Conservation (phyloP, 1,140 invertebrate species). For the Tetragnatha versicolor region DNA sequence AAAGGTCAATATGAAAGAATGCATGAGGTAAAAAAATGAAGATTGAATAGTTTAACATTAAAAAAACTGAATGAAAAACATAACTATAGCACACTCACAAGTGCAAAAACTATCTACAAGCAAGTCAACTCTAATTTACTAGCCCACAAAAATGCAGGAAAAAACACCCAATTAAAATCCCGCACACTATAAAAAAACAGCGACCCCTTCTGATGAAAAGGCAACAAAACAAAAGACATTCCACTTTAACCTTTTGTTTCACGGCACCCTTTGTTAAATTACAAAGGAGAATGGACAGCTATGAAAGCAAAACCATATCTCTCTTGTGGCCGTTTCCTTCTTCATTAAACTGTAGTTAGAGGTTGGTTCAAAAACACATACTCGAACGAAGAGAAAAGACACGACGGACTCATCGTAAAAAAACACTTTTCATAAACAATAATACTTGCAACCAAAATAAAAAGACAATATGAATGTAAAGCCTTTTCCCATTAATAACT, state of each 20-base stretch:
- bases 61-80: background rate
- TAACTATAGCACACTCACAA: background rate
- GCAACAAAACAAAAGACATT: constrained; percentile 12
- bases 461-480: background rate
- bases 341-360: constrained; percentile 31
- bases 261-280: background rate
- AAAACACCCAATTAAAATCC: constrained; percentile 15
- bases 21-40: no score
- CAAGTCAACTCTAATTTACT: no score
- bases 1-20: no score
- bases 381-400: background rate
- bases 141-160: no score
- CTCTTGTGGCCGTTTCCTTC: background rate
- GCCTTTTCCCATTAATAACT: background rate
- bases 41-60: no score
- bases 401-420: background rate
- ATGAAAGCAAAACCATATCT: background rate
- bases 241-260: constrained; percentile 16
- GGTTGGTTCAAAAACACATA: background rate
- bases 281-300: background rate
- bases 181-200: background rate
- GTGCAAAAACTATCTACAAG: no score
- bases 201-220: background rate
- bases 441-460: constrained; percentile 16
- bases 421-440: background rate